Conservation (phyloP, 1,140 invertebrate species). For the Drosophila ambigua region DNA sequence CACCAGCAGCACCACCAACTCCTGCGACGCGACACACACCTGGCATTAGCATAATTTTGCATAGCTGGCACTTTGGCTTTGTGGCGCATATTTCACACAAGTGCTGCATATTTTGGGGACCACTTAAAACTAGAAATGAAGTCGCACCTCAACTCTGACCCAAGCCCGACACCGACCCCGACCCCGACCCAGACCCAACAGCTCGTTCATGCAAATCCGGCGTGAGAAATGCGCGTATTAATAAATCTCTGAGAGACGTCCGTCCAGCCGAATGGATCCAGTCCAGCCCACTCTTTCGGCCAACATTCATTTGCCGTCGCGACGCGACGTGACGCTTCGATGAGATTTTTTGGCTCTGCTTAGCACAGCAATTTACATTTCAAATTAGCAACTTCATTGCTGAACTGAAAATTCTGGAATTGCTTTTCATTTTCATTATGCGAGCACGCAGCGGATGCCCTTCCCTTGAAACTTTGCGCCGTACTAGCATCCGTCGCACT, state of each 20-base stretch:
- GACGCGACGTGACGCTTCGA: not conserved
- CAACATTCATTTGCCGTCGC: slow-evolving; percentile 31
- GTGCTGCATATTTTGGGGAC: slow-evolving; percentile 67
- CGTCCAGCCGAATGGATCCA: slow-evolving; percentile 1
- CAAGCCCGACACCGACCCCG: slow-evolving; percentile 1
- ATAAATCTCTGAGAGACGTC: slow-evolving; percentile 55
- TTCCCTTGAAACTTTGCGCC: slow-evolving; percentile 18
- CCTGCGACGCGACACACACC: slow-evolving; percentile 25
- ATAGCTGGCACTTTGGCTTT: slow-evolving; percentile 64
- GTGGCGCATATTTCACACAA: slow-evolving; percentile 71
- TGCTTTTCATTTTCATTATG: slow-evolving; percentile 78
- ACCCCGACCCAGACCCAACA: slow-evolving; percentile 9
- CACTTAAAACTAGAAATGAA: slow-evolving; percentile 80
- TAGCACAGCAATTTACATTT: slow-evolving; percentile 76
- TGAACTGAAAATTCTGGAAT: slow-evolving; percentile 71
- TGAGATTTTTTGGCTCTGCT: slow-evolving; percentile 33
- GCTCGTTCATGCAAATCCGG: slow-evolving; percentile 49
- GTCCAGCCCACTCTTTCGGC: slow-evolving; percentile 1
- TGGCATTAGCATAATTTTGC: slow-evolving; percentile 80
- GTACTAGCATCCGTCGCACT: too few relatives aligned
- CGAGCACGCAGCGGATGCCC: slow-evolving; percentile 5
- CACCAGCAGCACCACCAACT: too few relatives aligned
- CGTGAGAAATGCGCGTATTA: slow-evolving; percentile 74
- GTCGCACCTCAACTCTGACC: slow-evolving; percentile 42
- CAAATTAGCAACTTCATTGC: slow-evolving; percentile 82